Percentiles rank a stretch among this genome's conserved stretches.
These are phyloP conservation scores for Cephus sareptanus DNA, from an alignment of 2,888 invertebrate species.

Conservation along the genomic window DNA sequence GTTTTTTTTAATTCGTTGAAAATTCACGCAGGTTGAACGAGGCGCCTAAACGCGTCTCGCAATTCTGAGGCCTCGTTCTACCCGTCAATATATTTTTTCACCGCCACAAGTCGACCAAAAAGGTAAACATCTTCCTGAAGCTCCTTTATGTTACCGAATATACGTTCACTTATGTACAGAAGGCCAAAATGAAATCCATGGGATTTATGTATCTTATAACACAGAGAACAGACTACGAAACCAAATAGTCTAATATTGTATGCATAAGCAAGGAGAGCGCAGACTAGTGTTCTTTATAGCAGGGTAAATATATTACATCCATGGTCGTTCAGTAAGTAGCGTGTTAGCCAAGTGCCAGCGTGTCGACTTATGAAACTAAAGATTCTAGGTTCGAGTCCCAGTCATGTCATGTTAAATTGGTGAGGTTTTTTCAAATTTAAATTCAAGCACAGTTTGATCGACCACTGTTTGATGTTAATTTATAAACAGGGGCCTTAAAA, in stretches of 20 bases:
- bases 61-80: neutral
- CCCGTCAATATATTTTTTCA: neutral
- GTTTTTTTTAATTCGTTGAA: too few species aligned
- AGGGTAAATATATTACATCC: neutral
- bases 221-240: neutral
- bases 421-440: neutral
- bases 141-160: neutral
- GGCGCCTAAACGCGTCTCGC: neutral
- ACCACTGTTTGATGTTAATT: conserved; percentile 33
- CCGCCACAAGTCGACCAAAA: neutral
- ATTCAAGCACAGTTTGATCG: conserved; percentile 58
- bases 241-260: neutral
- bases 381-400: neutral
- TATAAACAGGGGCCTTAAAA: conserved; percentile 49
- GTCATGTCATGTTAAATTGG: neutral
- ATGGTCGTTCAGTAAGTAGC: neutral
- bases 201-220: neutral
- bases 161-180: neutral
- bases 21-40: neutral
- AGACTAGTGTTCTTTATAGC: neutral
- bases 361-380: neutral
- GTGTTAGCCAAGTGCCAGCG: neutral
- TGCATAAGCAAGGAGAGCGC: neutral
- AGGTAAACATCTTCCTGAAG: neutral
- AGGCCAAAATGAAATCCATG: neutral